A percentile compares a stretch with the other conserved stretches of the same genome.
These are phyloP conservation scores for Trichogramma evanescens DNA, from an alignment of 2,888 invertebrate genomes.

Conservation along the genomic window DNA sequence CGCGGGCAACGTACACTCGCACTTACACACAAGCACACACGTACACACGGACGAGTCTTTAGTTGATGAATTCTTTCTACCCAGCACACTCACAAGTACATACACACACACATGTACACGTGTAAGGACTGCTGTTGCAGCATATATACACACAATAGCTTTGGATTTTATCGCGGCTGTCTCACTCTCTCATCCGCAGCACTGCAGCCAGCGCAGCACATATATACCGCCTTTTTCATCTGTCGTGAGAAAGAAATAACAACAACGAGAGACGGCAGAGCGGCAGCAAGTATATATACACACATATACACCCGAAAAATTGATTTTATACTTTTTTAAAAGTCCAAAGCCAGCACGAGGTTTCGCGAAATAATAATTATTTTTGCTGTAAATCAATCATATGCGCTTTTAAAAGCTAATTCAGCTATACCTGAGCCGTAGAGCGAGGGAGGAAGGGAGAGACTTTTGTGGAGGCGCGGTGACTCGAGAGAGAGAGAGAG, in stretches of 20 bases:
- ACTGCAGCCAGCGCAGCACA: background rate
- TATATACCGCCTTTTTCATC: slow-evolving; percentile 20
- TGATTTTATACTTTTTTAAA: slow-evolving; percentile 22
- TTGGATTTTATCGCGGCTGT: slow-evolving; percentile 16
- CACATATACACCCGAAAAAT: slow-evolving; percentile 22
- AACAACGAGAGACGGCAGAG: background rate
- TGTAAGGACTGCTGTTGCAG: slow-evolving; percentile 9
- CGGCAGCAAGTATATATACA: background rate
- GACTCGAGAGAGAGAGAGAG: too few relatives aligned
- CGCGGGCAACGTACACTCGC: slow-evolving; percentile 48
- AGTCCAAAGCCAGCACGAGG: background rate
- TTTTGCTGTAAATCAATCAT: slow-evolving; percentile 24
- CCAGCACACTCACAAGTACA: slow-evolving; percentile 46
- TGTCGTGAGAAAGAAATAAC: slow-evolving; percentile 19
- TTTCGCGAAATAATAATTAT: slow-evolving; percentile 25
- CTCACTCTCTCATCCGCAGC: background rate
- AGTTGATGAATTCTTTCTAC: slow-evolving; percentile 6
- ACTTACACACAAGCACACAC: slow-evolving; percentile 35
- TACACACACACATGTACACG: slow-evolving; percentile 21
- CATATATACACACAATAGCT: background rate
- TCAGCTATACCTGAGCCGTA: background rate
- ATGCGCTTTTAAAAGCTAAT: slow-evolving; percentile 22
- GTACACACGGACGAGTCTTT: slow-evolving; percentile 9
- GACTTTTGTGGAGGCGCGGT: too few relatives aligned
- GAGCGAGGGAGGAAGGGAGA: background rate